phyloP scores from a whole-genome alignment of 1,140 invertebrate genomes.

The Parapsyche elsis region DNA sequence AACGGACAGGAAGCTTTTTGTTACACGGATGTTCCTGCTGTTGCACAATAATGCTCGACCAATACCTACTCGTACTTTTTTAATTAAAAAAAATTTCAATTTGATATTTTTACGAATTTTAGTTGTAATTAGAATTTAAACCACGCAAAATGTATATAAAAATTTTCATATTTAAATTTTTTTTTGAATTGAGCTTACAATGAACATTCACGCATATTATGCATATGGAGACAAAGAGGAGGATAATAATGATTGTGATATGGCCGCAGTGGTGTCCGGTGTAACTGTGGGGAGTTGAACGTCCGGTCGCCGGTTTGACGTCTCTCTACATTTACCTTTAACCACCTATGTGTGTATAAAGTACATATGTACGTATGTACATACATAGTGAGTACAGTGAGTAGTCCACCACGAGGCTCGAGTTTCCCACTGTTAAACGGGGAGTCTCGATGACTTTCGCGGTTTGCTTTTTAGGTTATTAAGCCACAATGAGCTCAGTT shows the following conservation, averaged over 20 bases:
- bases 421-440: not conserved
- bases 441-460: constrained; percentile 19
- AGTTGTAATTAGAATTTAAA: not conserved
- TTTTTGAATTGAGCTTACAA: too few relatives aligned
- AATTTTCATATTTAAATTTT: not conserved
- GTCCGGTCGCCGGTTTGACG: constrained; percentile 14
- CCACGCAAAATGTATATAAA: not conserved
- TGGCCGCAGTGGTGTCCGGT: constrained; percentile 16
- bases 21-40: constrained; percentile 6
- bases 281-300: constrained; percentile 17
- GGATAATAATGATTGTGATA: constrained; percentile 22
- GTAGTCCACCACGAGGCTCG: too few relatives aligned
- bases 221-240: not conserved
- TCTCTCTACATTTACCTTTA: too few relatives aligned
- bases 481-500: constrained; percentile 38
- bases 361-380: too few relatives aligned
- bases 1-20: constrained; percentile 8
- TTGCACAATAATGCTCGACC: constrained; percentile 4
- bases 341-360: too few relatives aligned
- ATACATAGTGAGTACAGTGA: too few relatives aligned
- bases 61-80: not conserved
- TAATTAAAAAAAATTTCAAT: not conserved
- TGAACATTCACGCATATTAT: not conserved
- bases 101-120: too few relatives aligned
- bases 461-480: constrained; percentile 52